Base-by-base conservation (phyloP, 2,797 vertebrate genomes). In the Schizothorax lantsangensis region DNA sequence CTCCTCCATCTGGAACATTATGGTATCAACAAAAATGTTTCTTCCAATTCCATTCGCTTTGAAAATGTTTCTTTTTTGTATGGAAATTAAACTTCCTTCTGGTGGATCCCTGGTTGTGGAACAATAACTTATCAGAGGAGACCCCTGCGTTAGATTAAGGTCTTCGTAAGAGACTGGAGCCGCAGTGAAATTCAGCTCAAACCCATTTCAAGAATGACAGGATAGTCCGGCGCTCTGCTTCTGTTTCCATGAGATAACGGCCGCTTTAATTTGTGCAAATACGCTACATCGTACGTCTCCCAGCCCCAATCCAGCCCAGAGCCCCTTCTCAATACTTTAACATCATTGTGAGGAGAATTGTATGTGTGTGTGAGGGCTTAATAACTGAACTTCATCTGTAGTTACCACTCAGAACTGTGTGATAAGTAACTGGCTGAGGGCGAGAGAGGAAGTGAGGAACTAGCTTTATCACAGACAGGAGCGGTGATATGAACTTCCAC, bases 171-270 rank as follows among this genome's bases (percentile, higher is more conserved):
- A 91, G 90, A 93, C 94, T 92, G 92, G 92, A 94, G 93, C 93
- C 90, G 92, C 93, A 92, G 93, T 91, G 89, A 89, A 92, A 92
- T 91, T 92, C 91, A 86, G 91, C 93, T 94, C 93, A 91, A 94
- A 93, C 92, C 93, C 92, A 94, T 94, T 94, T 94, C 93, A 93
- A 95, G 94, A 92, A 90, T 92, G 94, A 94, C 92, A 93, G 94
- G 95, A 94, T 93, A 93, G 95, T 94, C 93, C 93, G 91, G 92
- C 92, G 92, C 93, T 91, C 91, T 88, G 92, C 93, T 94, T 96
- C 95, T 96, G 95, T 95, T 96, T 95, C 94, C 91, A 92, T 89
- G 92, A 95, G 95, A 96, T 96, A 96, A 96, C 94, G 90, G 92
- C 88, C 86, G 68, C 93, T 93, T 94, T 89, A 84, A 93, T 95